Base-by-base conservation (phyloP, 2,797 vertebrate genomes). In the Melanotaenia boesemani region DNA sequence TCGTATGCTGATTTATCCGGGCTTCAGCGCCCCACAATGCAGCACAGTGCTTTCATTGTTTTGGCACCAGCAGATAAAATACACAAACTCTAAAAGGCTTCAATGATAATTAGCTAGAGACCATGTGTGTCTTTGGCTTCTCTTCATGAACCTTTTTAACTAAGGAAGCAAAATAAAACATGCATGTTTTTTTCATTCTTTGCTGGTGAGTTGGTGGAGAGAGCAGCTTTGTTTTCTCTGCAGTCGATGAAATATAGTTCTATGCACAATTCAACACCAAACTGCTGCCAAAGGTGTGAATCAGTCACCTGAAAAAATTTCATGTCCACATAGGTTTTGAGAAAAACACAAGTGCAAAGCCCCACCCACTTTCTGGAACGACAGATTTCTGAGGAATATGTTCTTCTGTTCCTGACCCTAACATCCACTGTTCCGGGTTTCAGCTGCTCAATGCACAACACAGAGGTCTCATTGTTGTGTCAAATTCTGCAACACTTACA, bases 321-420 rank as follows among this genome's bases (percentile, higher is more conserved):
- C 62, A 20, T 18, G 10, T 50, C 30, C 20, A 22, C 20, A 3
- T 30, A 60, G 18, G 48, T 77, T 77, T 58, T n/a, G 77, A 52
- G 11, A 58, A 65, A 67, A 30, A 59, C 24, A 8, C 12, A 15
- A 13, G 39, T 15, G 39, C 13, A 13, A 41, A 68, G 39, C 63
- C 28, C 74, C 74, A 0, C 79, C 76, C 76, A 52, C 62, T 26
- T 50, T 4, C 26, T 18, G 18, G 4, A 46, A 46, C 44, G 20
- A 7, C 4, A 7, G 20, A 46, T 16, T 70, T 62, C 61, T 65
- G 18, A 77, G 73, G 74, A 86, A 83, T 66, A 70, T 28, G 67
- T 81, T 78, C 77, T 79, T 76, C 69, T 78, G 64, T 39, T 79
- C 76, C 57, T 71, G 83, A 81, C 77, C 76, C 74, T 74, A 37